Conservation (phyloP, 2,888 invertebrate species). For the Pseudoips prasinana region DNA sequence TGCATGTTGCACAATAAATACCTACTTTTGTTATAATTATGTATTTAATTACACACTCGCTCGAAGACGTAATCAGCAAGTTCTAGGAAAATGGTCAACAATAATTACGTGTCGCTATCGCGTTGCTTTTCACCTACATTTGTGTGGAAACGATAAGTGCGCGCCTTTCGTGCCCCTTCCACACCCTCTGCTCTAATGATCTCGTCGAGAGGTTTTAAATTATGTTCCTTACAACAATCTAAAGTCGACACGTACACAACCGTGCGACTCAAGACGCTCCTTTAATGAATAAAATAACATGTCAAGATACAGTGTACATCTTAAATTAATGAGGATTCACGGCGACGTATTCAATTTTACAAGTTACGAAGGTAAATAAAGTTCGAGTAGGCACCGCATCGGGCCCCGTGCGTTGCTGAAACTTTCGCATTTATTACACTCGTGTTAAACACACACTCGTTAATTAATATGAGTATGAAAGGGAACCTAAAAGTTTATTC, state of each 20-base stretch:
- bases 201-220: slow-evolving; percentile 72
- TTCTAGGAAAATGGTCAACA: slow-evolving; percentile 7
- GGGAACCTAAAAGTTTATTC: slow-evolving; percentile 69
- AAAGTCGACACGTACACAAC: slow-evolving; percentile 64
- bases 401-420: slow-evolving; percentile 26
- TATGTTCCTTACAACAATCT: slow-evolving; percentile 75
- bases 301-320: slow-evolving; percentile 76
- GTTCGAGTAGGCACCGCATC: slow-evolving; percentile 48
- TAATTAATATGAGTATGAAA: slow-evolving; percentile 74
- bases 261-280: slow-evolving; percentile 58
- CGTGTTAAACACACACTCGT: slow-evolving; percentile 60
- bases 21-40: no score
- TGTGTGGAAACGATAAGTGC: slow-evolving; percentile 30
- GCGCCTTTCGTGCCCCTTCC: slow-evolving; percentile 35
- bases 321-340: slow-evolving; percentile 78
- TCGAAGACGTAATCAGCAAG: no score
- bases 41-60: no score
- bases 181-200: slow-evolving; percentile 66
- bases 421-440: slow-evolving; percentile 68
- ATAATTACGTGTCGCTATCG: slow-evolving; percentile 12
- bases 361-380: slow-evolving; percentile 74
- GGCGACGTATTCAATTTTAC: slow-evolving; percentile 75
- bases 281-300: slow-evolving; percentile 80
- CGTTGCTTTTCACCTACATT: slow-evolving; percentile 9
- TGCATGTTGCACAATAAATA: no score